phyloP scores from a whole-genome alignment of 2,113 vertebrate species.

The Haliaeetus leucogaster region DNA sequence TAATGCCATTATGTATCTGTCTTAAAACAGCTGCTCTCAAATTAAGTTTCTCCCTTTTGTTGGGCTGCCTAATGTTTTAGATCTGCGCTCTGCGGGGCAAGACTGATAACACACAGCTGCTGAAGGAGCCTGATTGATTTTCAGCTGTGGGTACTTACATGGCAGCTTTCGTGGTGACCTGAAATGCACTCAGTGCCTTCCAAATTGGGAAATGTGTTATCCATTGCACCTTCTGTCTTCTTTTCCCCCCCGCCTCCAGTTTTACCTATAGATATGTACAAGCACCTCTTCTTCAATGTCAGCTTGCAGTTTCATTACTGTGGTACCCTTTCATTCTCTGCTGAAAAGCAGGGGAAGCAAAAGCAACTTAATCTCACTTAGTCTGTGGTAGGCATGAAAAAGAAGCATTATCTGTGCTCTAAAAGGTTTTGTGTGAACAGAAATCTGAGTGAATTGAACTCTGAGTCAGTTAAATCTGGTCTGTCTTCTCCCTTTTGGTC shows the following conservation, averaged over 20 bases:
- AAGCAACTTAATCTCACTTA: background rate
- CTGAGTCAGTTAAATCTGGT: background rate
- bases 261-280: background rate
- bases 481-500: background rate
- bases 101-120: background rate
- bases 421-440: background rate
- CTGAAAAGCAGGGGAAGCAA: background rate
- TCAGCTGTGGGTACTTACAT: background rate
- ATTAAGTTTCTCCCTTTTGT: slow-evolving; percentile 12
- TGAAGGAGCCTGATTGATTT: slow-evolving; percentile 2
- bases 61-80: slow-evolving; percentile 2
- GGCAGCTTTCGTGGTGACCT: background rate
- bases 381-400: background rate
- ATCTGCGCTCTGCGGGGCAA: background rate
- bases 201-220: background rate
- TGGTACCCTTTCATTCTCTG: background rate
- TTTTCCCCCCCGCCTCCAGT: background rate
- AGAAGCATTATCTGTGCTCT: background rate
- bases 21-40: slow-evolving; percentile 47
- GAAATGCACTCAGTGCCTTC: background rate
- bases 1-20: background rate
- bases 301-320: background rate
- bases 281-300: background rate
- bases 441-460: background rate
- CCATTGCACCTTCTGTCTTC: background rate